These are phyloP conservation scores for Hypotaenidia okinawae DNA, from an alignment of 2,797 vertebrate genomes.

Conservation along the genomic window DNA sequence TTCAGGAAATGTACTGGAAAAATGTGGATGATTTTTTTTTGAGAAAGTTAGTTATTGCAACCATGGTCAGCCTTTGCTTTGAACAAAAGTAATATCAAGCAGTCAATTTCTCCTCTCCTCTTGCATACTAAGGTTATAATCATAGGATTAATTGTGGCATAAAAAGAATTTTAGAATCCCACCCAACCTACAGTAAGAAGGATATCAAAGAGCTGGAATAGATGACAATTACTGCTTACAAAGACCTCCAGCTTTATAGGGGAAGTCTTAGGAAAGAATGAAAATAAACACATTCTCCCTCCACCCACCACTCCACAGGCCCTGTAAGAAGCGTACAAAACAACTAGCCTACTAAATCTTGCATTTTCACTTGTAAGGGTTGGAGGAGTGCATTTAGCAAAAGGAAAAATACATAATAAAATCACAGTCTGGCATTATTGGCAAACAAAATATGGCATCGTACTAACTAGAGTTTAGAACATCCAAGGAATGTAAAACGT, in stretches of 20 bases:
- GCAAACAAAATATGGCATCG: background rate
- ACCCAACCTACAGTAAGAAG: background rate
- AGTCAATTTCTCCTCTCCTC: background rate
- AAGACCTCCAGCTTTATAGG: background rate
- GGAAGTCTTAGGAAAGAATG: background rate
- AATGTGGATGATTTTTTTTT: background rate
- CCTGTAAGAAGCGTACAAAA: too few species aligned
- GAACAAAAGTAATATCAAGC: background rate
- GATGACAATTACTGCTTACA: background rate
- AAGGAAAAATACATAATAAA: background rate
- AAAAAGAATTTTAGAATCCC: background rate
- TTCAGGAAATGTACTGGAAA: background rate
- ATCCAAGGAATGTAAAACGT: background rate
- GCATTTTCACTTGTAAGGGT: background rate
- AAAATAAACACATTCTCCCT: background rate
- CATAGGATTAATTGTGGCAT: background rate
- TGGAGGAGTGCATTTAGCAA: background rate
- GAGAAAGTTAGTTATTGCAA: background rate
- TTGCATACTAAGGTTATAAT: background rate
- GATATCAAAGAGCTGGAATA: background rate
- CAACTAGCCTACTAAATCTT: background rate
- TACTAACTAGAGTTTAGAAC: background rate
- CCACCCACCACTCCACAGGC: fast-evolving
- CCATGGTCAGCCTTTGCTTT: background rate
- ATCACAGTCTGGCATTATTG: background rate